These are phyloP conservation scores for Meloidogyne exigua DNA, from an alignment of 1,140 invertebrate genomes.

Conservation along the genomic window DNA sequence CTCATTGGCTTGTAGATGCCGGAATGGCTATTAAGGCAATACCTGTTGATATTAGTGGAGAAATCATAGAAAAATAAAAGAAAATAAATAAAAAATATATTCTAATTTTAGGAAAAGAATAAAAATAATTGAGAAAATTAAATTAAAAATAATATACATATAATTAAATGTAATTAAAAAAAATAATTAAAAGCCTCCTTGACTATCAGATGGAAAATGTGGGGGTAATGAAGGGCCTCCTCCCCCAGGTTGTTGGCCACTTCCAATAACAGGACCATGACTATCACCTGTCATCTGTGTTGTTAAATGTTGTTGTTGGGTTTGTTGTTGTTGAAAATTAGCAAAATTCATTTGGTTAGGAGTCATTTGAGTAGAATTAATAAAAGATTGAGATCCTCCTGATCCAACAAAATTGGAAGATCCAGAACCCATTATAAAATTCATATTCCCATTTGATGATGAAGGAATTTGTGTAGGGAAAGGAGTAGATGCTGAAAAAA, in stretches of 20 bases:
- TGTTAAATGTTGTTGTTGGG: no score
- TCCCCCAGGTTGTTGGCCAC: neutral
- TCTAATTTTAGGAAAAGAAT: no score
- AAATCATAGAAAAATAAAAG: conserved; percentile 4
- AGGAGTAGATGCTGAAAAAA: conserved; percentile 7
- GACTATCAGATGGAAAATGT: neutral
- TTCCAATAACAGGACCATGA: neutral
- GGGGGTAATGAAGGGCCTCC: neutral
- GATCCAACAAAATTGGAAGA: neutral
- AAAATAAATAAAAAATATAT: neutral
- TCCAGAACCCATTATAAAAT: neutral
- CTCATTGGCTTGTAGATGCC: conserved; percentile 26
- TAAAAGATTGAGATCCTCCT: neutral
- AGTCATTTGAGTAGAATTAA: neutral
- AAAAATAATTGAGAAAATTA: no score
- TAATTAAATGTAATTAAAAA: no score
- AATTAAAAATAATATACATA: no score
- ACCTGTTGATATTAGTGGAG: conserved; percentile 8
- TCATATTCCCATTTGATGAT: neutral
- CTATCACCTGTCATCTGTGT: neutral
- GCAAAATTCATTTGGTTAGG: conserved; percentile 18
- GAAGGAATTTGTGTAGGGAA: neutral
- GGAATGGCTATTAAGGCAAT: conserved; percentile 18
- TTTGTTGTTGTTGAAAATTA: neutral
- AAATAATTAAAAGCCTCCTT: neutral